A percentile compares a stretch with the other conserved stretches of the same genome.
Conservation (phyloP, 2,113 vertebrate species). For the Suncus etruscus region DNA sequence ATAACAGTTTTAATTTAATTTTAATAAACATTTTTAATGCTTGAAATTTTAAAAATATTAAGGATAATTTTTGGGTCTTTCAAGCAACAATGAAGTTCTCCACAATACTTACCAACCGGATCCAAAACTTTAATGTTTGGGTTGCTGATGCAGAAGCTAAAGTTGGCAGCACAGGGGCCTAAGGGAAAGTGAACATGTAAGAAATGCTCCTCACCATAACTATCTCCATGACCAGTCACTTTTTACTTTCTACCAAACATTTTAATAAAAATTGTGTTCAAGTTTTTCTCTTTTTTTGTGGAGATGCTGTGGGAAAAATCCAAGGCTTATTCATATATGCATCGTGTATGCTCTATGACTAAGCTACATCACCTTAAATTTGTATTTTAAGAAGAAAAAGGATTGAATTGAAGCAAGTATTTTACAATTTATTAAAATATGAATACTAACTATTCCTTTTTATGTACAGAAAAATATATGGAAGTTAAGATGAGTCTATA, state of each 20-base stretch:
- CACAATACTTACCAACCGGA: too few relatives aligned
- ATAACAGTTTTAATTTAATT: background rate
- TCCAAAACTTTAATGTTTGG: too few relatives aligned
- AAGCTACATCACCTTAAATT: background rate
- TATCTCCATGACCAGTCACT: too few relatives aligned
- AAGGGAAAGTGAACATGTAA: too few relatives aligned
- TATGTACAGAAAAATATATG: background rate
- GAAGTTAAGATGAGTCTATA: background rate
- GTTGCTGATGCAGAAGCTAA: too few relatives aligned
- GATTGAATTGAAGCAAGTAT: background rate
- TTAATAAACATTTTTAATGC: background rate
- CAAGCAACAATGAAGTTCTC: too few relatives aligned
- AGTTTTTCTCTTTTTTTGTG: too few relatives aligned
- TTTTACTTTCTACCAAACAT: slow-evolving; percentile 43
- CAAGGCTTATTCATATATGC: background rate
- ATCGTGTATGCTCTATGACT: too few relatives aligned
- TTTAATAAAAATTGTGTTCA: background rate
- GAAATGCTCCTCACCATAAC: too few relatives aligned
- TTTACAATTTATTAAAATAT: slow-evolving; percentile 43
- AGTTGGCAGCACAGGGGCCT: too few relatives aligned
- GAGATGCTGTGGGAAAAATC: too few relatives aligned
- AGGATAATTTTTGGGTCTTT: too few relatives aligned
- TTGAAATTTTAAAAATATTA: background rate
- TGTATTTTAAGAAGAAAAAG: slow-evolving; percentile 32
- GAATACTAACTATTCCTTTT: background rate